Base-by-base conservation (phyloP, 2,888 invertebrate species). In the Apodemia zela region DNA sequence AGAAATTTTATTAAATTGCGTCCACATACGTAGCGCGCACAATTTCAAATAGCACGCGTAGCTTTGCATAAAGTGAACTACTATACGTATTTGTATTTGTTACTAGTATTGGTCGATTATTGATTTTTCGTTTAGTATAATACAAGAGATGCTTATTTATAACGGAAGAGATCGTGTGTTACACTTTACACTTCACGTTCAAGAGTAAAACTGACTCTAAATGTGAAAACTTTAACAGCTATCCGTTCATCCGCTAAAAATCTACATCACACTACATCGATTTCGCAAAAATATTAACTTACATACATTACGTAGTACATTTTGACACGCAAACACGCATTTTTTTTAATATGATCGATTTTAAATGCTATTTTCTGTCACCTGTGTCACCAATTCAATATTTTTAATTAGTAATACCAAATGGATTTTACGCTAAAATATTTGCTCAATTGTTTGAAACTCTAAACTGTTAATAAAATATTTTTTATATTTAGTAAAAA, bases 361-460 rank as follows among this genome's bases (percentile, higher is more conserved):
- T 61, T 65, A 65, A 59, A 63, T 33, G 66, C 63, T 59, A 61
- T 62, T 65, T 64, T 33, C 73, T 80, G 70, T 78, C 67, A 71
- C 68, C 81, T 85, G 8, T 47, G 63, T 85, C 81, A 84, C 85
- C 61, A 61, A 63, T 67, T 64, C 66, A 64, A 57, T 65, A 75
- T 71, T 78, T 72, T 75, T 79, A 81, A 82, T 80, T 79, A 49
- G 21, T 38, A 59, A 59, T 38, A 59, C 57, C 15, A 61, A 59
- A 54, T 76, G 76, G 72, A 73, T 73, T 78, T 70, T 80, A 76
- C 75, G 82, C 86, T 85, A 86, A 87, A 87, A 77, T 74, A 59
- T 64, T 78, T 82, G 83, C 82, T 83, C 80, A 83, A 80, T 80
- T 65, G 73, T 67, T 66, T 69, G 7, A 49, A 49, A 18, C 17